Base-by-base conservation (phyloP, 2,113 vertebrate species). In the Varanus salvator region DNA sequence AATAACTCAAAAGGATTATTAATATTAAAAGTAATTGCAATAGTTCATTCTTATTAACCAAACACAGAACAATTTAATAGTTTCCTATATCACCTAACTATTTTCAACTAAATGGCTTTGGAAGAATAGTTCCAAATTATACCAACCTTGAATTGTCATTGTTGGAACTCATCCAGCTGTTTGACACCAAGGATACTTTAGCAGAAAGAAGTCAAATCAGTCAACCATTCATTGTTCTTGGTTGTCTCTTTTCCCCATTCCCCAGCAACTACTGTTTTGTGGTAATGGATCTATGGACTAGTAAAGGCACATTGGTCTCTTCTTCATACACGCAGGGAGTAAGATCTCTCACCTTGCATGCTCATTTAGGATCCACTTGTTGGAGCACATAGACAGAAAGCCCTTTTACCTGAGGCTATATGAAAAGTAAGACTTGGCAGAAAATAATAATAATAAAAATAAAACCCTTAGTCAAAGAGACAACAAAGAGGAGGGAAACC, bases 11-110 rank as follows among this genome's bases (percentile, higher is more conserved):
- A 94, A 92, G 52, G 27, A 80, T 54, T 25, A 92, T 80, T 57
- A 94, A 1, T 88, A 89, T 80, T 91, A 94, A 91, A 90, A 92
- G 72, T 89, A 93, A 95, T 93, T 92, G 80, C 92, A 96, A 95
- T 71, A 91, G 93, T 96, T 94, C 89, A 92, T 85, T 96, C 90
- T 93, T 88, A 44, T 71, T 93, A 95, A 91, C 88, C 4, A 52
- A 84, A 66, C 12, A 50, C 11, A n/a, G 38, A 34, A n/a, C 27
- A 52, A 34, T 1, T 60, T 64, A 84, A 76, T 84, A 84, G 38
- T 44, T 21, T 54, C 57, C 48, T 87, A 76, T 54, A 57, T 54
- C 23, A 54, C 21, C 57, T 23, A 54, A 85, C 60, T 54, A 54
- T 54, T 90, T 80, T 69, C 74, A 78, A 85, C 6, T 52, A 78